Percentiles rank a stretch among this genome's conserved stretches.
These are phyloP conservation scores for Helicolenus hilgendorfi DNA, from an alignment of 2,797 vertebrate species.

Conservation along the genomic window DNA sequence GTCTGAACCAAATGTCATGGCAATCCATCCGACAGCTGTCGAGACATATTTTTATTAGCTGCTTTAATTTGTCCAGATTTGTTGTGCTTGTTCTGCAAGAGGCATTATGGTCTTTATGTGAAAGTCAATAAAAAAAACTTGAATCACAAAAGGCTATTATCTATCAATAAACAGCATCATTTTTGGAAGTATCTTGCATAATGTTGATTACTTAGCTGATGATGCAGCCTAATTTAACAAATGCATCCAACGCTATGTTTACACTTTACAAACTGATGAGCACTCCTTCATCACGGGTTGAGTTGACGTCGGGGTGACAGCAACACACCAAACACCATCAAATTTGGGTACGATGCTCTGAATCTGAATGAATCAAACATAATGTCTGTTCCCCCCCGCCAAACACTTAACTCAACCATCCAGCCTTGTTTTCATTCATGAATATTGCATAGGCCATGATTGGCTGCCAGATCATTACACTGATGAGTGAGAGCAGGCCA, in stretches of 20 bases:
- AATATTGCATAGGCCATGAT: slow-evolving; percentile 54
- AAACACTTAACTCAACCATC: slow-evolving; percentile 51
- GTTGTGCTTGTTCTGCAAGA: not conserved
- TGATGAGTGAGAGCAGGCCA: slow-evolving; percentile 64
- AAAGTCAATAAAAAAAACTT: not conserved
- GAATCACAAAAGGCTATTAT: not conserved
- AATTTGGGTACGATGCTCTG: slow-evolving; percentile 6
- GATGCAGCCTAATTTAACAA: slow-evolving; percentile 5
- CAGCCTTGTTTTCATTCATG: slow-evolving; percentile 59
- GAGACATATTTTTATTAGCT: not conserved
- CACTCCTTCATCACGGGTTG: not conserved
- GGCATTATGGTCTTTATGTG: not conserved
- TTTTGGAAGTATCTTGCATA: not conserved
- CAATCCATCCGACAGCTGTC: not conserved
- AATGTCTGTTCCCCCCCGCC: slow-evolving; percentile 28
- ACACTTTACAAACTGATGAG: not conserved
- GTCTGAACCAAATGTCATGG: not conserved
- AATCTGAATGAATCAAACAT: slow-evolving; percentile 42
- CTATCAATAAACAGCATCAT: not conserved
- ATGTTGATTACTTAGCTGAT: not conserved
- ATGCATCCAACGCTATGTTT: not conserved
- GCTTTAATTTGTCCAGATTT: not conserved
- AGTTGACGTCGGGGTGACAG: not conserved
- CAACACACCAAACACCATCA: not conserved
- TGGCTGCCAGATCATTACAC: slow-evolving; percentile 62